Percentiles rank a stretch among this genome's conserved stretches.
Conservation (phyloP, 1,140 invertebrate genomes). For the Monochamus saltuarius region DNA sequence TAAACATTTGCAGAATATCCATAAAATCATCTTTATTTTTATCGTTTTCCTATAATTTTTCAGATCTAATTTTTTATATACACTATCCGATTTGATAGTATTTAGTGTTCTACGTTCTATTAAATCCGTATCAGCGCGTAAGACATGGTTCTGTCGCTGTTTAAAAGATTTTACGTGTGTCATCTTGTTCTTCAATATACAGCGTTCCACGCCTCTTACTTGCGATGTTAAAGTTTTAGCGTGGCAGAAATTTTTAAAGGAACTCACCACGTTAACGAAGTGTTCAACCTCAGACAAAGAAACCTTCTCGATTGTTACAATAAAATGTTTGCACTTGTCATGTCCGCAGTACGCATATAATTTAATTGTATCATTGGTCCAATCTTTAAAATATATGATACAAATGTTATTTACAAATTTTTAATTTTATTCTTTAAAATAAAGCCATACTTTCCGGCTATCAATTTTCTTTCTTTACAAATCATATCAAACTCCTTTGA, state of each 20-base stretch:
- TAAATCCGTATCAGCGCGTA: neutral
- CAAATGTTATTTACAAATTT: conserved; percentile 9
- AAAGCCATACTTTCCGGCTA: neutral
- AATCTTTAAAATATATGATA: conserved; percentile 5
- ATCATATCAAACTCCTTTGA: neutral
- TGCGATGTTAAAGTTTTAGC: neutral
- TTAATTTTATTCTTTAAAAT: conserved; percentile 7
- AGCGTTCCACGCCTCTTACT: conserved; percentile 5
- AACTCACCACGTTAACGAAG: neutral
- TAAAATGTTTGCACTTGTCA: conserved; percentile 3
- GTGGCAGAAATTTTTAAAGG: neutral
- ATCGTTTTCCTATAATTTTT: conserved; percentile 11
- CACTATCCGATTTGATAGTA: conserved; percentile 15
- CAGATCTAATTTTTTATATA: conserved; percentile 9
- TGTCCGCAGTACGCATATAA: conserved; percentile 1
- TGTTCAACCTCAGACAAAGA: neutral
- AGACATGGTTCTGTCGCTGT: conserved; percentile 1
- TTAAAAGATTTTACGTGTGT: neutral
- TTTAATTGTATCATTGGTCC: conserved; percentile 1
- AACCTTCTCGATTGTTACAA: neutral
- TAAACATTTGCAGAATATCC: conserved; percentile 5
- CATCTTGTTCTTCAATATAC: conserved; percentile 3
- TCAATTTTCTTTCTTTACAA: conserved; percentile 5
- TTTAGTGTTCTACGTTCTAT: neutral
- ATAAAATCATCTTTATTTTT: conserved; percentile 13